A percentile compares a stretch with the other conserved stretches of the same genome.
These are phyloP conservation scores for Pachydiplax longipennis DNA, from an alignment of 2,888 invertebrate genomes.

Conservation along the genomic window DNA sequence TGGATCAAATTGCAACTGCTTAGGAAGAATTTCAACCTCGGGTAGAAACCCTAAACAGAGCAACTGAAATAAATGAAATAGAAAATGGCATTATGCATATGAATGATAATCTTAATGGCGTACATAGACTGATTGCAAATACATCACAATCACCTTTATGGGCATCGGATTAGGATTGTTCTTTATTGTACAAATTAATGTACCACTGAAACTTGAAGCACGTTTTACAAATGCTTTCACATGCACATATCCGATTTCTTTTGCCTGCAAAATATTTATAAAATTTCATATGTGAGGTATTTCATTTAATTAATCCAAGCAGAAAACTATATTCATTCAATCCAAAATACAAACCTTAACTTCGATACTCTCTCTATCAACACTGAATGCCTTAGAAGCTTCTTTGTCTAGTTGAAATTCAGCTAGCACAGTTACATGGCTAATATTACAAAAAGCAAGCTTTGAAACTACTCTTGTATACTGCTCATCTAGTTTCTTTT, in stretches of 20 bases:
- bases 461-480: background rate
- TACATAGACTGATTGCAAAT: background rate
- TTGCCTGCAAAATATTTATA: background rate
- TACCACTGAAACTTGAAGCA: background rate
- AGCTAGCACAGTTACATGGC: background rate
- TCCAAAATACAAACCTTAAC: background rate
- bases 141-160: background rate
- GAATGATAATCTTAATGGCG: background rate
- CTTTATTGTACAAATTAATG: background rate
- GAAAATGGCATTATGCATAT: background rate
- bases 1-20: background rate
- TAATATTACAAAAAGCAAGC: conserved; percentile 2
- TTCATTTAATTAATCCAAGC: too few species aligned
- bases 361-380: background rate
- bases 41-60: background rate
- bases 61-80: background rate
- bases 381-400: background rate
- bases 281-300: too few species aligned
- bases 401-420: background rate
- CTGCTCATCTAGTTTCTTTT: background rate
- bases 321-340: background rate
- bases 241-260: background rate
- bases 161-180: background rate
- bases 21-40: background rate
- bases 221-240: background rate